phyloP scores from a whole-genome alignment of 2,888 invertebrate species.

The Phragmatobia fuliginosa region DNA sequence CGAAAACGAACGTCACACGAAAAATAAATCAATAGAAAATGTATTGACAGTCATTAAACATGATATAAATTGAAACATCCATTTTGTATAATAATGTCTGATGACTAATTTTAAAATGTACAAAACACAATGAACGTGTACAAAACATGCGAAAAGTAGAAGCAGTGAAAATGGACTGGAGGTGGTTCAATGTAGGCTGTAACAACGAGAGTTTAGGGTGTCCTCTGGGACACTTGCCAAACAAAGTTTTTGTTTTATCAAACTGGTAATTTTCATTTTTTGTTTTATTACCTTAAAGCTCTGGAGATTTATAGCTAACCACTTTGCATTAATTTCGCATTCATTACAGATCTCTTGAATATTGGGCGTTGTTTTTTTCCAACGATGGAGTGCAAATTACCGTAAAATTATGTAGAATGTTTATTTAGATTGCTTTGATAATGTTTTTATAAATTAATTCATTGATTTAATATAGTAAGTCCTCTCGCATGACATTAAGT shows the following conservation, averaged over 20 bases:
- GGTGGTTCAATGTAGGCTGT: slow-evolving; percentile 52
- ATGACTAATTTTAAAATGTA: slow-evolving; percentile 42
- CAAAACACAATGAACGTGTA: slow-evolving; percentile 53
- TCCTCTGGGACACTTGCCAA: slow-evolving; percentile 77
- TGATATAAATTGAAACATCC: slow-evolving; percentile 8
- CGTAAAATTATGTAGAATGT: slow-evolving; percentile 55
- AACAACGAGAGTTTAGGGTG: slow-evolving; percentile 58
- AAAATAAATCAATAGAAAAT: slow-evolving; percentile 25
- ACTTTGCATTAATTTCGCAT: slow-evolving; percentile 85
- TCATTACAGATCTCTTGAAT: slow-evolving; percentile 79
- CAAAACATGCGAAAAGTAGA: slow-evolving; percentile 58
- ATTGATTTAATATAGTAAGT: slow-evolving; percentile 37
- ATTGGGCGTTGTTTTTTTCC: slow-evolving; percentile 67
- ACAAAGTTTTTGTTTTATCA: slow-evolving; percentile 83
- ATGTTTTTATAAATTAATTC: slow-evolving; percentile 52
- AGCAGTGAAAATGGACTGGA: slow-evolving; percentile 60
- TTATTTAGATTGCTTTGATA: slow-evolving; percentile 47
- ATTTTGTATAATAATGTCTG: slow-evolving; percentile 14
- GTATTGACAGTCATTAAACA: slow-evolving; percentile 25
- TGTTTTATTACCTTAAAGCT: slow-evolving; percentile 81
- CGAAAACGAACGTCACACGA: slow-evolving; percentile 1
- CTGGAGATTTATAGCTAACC: slow-evolving; percentile 80
- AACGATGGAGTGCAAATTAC: slow-evolving; percentile 68
- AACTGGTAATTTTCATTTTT: slow-evolving; percentile 84
- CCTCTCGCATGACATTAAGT: slow-evolving; percentile 19